Evolutionary conservation across 2,888 invertebrate genomes (phyloP).

Genomic region (Caenorhabditis sulstoni): DNA sequence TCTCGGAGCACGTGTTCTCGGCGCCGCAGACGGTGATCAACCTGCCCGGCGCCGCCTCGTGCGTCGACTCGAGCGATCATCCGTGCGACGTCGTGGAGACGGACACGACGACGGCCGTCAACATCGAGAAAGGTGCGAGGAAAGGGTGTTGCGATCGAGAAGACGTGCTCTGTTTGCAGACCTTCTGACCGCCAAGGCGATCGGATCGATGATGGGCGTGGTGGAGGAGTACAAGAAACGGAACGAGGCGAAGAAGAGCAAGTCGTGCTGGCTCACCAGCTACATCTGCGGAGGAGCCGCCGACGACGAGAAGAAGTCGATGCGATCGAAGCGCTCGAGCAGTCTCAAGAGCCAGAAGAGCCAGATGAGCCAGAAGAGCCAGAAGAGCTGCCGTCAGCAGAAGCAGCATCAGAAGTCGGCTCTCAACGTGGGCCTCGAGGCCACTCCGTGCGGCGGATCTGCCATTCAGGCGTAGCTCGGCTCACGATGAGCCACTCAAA

Average conservation of each 20-base stretch:
- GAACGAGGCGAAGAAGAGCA: constrained; percentile 6
- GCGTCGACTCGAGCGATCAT: constrained; percentile 52
- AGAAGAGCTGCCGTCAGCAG: constrained; percentile 29
- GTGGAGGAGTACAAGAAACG: constrained; percentile 43
- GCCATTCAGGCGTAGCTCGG: constrained; percentile 45
- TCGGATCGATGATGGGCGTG: constrained; percentile 51
- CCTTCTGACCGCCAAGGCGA: constrained; percentile 47
- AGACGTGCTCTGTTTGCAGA: constrained; percentile 25
- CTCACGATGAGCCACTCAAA: too few species aligned
- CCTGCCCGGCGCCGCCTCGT: constrained; percentile 45
- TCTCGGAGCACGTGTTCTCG: constrained; percentile 42
- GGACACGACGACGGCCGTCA: constrained; percentile 49
- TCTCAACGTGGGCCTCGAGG: constrained; percentile 46
- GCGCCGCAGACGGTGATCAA: constrained; percentile 55
- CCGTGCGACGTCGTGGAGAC: constrained; percentile 54
- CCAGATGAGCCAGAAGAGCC: neutral
- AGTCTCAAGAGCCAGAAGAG: constrained; percentile 25
- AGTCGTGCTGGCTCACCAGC: constrained; percentile 51
- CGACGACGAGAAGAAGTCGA: constrained; percentile 25
- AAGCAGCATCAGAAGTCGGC: constrained; percentile 8
- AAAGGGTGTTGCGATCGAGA: neutral
- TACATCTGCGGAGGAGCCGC: constrained; percentile 27
- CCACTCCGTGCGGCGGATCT: constrained; percentile 55
- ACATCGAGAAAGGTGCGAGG: constrained; percentile 46
- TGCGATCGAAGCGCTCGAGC: constrained; percentile 37